These are phyloP conservation scores for Catharus ustulatus DNA, from an alignment of 2,797 vertebrate species.

Conservation along the genomic window DNA sequence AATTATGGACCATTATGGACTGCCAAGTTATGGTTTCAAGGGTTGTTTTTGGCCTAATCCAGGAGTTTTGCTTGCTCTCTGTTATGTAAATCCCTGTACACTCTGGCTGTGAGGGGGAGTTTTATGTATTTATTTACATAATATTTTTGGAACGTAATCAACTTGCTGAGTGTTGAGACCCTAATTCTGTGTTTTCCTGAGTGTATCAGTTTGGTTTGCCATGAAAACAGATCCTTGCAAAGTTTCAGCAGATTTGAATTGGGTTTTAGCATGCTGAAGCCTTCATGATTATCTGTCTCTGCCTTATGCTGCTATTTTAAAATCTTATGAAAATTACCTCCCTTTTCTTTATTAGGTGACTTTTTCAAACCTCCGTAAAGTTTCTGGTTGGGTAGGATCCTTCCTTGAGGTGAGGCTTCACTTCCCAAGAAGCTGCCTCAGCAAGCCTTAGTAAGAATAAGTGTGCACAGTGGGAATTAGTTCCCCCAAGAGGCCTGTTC, in stretches of 20 bases:
- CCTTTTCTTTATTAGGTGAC: not conserved
- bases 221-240: not conserved
- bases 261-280: not conserved
- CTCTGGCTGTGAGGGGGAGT: not conserved
- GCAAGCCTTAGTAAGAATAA: not conserved
- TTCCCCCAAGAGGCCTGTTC: not conserved
- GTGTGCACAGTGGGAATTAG: not conserved
- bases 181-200: not conserved
- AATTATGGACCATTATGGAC: not conserved
- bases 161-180: not conserved
- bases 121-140: not conserved
- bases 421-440: not conserved
- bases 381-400: not conserved
- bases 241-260: not conserved
- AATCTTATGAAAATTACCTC: not conserved
- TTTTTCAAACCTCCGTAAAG: not conserved
- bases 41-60: not conserved
- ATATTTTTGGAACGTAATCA: not conserved
- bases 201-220: not conserved
- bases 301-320: not conserved
- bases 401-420: not conserved
- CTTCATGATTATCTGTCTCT: not conserved
- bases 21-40: not conserved
- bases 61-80: not conserved
- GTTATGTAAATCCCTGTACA: not conserved